phyloP scores from a whole-genome alignment of 2,797 vertebrate species.

The Gymnothorax javanicus region DNA sequence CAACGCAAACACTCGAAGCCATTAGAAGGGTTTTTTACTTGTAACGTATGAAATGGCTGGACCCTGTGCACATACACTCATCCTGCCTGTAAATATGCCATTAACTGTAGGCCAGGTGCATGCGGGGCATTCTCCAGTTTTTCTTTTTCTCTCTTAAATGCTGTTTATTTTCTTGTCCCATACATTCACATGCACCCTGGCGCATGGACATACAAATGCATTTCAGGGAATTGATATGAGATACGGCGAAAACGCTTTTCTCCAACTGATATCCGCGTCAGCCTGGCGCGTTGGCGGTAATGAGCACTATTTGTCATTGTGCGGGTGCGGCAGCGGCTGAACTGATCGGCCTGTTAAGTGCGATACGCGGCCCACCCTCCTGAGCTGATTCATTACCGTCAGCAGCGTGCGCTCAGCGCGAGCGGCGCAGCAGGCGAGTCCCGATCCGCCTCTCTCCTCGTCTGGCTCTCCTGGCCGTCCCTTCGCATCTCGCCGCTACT shows the following conservation, averaged over 20 bases:
- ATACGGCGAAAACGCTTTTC: constrained; percentile 25
- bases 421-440: constrained; percentile 15
- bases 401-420: constrained; percentile 29
- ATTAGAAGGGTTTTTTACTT: too few species aligned
- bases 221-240: constrained; percentile 12
- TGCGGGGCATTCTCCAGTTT: not conserved
- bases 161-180: constrained; percentile 14
- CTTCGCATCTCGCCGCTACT: too few species aligned
- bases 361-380: constrained; percentile 52
- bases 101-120: too few species aligned
- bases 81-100: too few species aligned
- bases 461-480: not conserved
- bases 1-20: too few species aligned
- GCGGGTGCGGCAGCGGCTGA: constrained; percentile 32
- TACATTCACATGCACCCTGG: not conserved
- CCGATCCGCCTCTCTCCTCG: not conserved
- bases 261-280: constrained; percentile 40
- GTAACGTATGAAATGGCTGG: too few species aligned
- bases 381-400: constrained; percentile 47
- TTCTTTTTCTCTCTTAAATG: constrained; percentile 8
- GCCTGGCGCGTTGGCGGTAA: constrained; percentile 45
- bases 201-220: not conserved
- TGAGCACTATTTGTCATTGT: constrained; percentile 47
- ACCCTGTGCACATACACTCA: too few species aligned
- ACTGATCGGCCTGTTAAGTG: constrained; percentile 61